phyloP scores from a whole-genome alignment of 2,888 invertebrate genomes.

The Mesorhabditis sp. region DNA sequence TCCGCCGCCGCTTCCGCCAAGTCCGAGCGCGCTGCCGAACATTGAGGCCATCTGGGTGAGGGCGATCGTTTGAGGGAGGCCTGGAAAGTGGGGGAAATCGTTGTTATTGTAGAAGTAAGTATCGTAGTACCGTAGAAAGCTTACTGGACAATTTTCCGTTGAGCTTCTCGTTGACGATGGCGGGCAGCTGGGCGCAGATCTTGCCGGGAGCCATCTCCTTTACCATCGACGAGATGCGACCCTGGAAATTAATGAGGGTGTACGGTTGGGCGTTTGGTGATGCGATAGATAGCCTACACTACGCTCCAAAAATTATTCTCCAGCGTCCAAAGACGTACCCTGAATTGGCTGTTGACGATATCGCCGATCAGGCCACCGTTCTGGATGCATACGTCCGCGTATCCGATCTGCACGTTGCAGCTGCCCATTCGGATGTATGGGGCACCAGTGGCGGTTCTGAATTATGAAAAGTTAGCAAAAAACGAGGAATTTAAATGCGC shows the following conservation, averaged over 20 bases:
- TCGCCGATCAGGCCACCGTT: slow-evolving; percentile 55
- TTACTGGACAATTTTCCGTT: slow-evolving; percentile 34
- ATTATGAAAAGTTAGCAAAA: too few species aligned
- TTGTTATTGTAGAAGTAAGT: neutral
- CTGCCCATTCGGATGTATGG: slow-evolving; percentile 38
- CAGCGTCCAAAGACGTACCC: slow-evolving; percentile 24
- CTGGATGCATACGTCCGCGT: slow-evolving; percentile 52
- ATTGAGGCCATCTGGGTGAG: slow-evolving; percentile 44
- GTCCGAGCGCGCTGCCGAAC: slow-evolving; percentile 42
- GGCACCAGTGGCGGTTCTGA: slow-evolving; percentile 19
- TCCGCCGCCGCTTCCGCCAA: slow-evolving; percentile 16
- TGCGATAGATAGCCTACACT: neutral
- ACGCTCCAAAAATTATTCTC: neutral
- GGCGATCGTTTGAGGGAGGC: slow-evolving; percentile 45
- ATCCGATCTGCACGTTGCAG: slow-evolving; percentile 43
- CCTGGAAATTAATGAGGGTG: slow-evolving; percentile 20
- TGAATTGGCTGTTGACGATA: slow-evolving; percentile 51
- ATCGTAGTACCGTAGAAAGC: neutral
- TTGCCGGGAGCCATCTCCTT: slow-evolving; percentile 44
- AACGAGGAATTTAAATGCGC: too few species aligned
- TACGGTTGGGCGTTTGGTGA: neutral
- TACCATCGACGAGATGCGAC: slow-evolving; percentile 37
- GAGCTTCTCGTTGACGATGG: slow-evolving; percentile 45
- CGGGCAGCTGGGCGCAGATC: slow-evolving; percentile 46
- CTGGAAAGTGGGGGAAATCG: slow-evolving; percentile 3